Base-by-base conservation (phyloP, 2,888 invertebrate genomes). In the Mechanitis mazaeus region DNA sequence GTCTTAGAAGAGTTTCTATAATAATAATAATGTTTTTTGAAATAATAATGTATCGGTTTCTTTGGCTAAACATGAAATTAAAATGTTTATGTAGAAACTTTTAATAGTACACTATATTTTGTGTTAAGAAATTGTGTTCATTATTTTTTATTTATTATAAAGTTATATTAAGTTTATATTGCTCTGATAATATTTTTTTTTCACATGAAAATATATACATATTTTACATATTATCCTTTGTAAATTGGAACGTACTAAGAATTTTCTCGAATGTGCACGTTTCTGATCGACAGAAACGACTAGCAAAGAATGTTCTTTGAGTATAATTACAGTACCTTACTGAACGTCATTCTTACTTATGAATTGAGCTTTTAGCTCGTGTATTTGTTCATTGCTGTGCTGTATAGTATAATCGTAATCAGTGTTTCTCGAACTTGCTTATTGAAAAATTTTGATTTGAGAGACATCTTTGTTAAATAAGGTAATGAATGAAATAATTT, bases 371-470 rank as follows among this genome's bases (percentile, higher is more conserved):
- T 66, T 68, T 59, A 58, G 57, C 63, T 66, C 67, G 68, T 59
- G 64, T 64, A 64, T 65, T 64, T 69, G 70, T 69, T 70, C 9
- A 42, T 42, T 71, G 68, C 67, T 58, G 61, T 47, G 45, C 20
- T 65, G 71, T 9, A 9, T 9, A 42, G 42, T 42, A 9, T 42
- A 72, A 72, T 64, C 56, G 63, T 55, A 69, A 66, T 73, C 66
- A 69, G 69, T 59, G 65, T 70, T 72, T 74, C 75, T 75, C 70
- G 73, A 76, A 78, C 58, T 68, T 73, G 76, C 68, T 64, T 57
- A 63, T 54, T 55, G 33, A 61, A 54, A 62, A 46, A 64, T 64
- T 20, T 31, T 63, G 50, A 57, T 58, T 60, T 63, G 55, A 33
- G 45, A 64, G 55, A 50, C 62, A 46, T 42, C 61, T 59, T 55